phyloP scores from a whole-genome alignment of 2,888 invertebrate genomes.

The Drosophila antonietae region DNA sequence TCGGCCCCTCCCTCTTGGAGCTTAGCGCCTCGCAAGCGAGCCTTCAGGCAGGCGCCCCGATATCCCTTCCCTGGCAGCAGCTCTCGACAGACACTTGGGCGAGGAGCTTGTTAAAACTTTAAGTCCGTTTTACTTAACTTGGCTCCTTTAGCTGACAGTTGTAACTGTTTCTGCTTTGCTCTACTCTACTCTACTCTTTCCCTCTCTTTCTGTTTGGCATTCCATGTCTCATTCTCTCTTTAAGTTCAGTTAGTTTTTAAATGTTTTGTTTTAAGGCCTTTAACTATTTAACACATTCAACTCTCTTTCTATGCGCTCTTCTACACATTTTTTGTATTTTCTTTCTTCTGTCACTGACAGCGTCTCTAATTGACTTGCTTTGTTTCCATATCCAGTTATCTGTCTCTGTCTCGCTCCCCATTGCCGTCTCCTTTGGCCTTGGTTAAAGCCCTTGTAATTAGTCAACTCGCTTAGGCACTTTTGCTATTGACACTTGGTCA shows the following conservation, averaged over 20 bases:
- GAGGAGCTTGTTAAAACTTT: slow-evolving; percentile 78
- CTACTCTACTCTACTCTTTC: neutral
- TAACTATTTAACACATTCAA: slow-evolving; percentile 48
- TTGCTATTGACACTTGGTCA: slow-evolving; percentile 66
- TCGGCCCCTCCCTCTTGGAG: slow-evolving; percentile 15
- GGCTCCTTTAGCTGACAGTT: slow-evolving; percentile 76
- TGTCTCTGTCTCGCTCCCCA: slow-evolving; percentile 12
- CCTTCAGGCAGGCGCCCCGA: slow-evolving; percentile 13
- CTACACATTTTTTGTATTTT: neutral
- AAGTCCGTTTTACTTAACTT: slow-evolving; percentile 79
- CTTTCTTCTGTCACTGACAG: slow-evolving; percentile 62
- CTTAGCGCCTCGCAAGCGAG: slow-evolving; percentile 50
- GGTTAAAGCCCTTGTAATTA: slow-evolving; percentile 59
- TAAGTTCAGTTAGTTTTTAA: slow-evolving; percentile 45
- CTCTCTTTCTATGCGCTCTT: slow-evolving; percentile 3
- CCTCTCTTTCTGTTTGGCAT: neutral
- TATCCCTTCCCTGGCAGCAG: slow-evolving; percentile 15
- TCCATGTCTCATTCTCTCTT: slow-evolving; percentile 5
- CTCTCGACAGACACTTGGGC: slow-evolving; percentile 62
- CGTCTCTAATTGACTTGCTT: slow-evolving; percentile 67
- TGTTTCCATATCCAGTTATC: slow-evolving; percentile 27
- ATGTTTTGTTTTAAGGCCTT: slow-evolving; percentile 51
- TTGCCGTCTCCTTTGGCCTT: slow-evolving; percentile 1
- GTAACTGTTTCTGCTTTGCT: slow-evolving; percentile 69
- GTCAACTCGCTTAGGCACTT: slow-evolving; percentile 62